Conservation (phyloP, 2,797 vertebrate species). For the Amblyraja radiata region DNA sequence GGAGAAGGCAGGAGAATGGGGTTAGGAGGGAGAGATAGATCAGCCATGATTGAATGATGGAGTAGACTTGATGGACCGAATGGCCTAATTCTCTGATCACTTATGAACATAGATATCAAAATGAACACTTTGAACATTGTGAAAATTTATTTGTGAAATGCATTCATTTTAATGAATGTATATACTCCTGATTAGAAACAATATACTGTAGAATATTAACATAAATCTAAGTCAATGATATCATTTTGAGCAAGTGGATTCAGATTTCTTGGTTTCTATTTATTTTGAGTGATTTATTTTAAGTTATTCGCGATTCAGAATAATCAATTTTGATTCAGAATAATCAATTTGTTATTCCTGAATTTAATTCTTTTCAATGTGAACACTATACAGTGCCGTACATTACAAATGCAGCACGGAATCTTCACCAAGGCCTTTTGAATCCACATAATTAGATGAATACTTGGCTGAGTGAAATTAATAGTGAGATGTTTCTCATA, state of each 20-base stretch:
- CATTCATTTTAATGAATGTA: conserved; percentile 5
- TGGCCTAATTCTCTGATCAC: no score
- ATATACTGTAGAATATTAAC: neutral
- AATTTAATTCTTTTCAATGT: neutral
- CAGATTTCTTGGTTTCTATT: neutral
- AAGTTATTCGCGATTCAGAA: neutral
- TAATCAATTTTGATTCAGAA: neutral
- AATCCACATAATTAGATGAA: neutral
- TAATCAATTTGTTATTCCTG: neutral
- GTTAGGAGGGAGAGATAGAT: no score
- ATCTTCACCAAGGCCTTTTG: conserved; percentile 9
- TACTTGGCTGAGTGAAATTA: neutral
- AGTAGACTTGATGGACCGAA: no score
- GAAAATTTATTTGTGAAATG: neutral
- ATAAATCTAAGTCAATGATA: neutral
- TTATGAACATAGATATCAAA: neutral
- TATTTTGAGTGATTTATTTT: neutral
- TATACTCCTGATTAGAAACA: neutral
- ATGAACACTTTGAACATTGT: neutral
- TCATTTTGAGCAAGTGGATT: neutral
- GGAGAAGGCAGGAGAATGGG: no score
- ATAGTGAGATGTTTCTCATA: neutral
- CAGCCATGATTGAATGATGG: no score
- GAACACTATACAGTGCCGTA: neutral
- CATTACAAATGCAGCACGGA: neutral